Evolutionary conservation across 2,888 invertebrate genomes (phyloP).

Genomic region (Cyaniris semiargus): DNA sequence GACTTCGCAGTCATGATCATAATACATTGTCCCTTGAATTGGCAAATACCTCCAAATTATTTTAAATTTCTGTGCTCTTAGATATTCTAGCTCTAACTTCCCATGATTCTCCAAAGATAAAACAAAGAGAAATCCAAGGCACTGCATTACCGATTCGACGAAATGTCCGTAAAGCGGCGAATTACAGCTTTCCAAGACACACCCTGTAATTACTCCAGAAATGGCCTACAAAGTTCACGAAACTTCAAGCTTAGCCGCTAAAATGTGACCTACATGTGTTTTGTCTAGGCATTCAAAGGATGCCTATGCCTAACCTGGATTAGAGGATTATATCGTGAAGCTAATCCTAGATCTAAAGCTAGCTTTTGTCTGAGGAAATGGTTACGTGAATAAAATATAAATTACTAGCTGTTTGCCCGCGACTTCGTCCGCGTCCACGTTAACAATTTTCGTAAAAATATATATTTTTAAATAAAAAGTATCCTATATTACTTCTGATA

Average conservation of each 20-base stretch:
- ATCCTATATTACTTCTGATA: too few species aligned
- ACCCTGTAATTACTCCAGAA: background rate
- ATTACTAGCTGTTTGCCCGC: too few species aligned
- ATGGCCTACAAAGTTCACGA: background rate
- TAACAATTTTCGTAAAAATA: too few species aligned
- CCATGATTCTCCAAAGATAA: background rate
- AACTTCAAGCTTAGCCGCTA: background rate
- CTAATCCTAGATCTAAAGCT: background rate
- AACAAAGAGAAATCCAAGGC: background rate
- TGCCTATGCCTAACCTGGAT: background rate
- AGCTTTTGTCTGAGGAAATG: background rate
- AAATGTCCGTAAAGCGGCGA: background rate
- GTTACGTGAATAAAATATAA: background rate
- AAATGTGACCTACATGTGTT: background rate
- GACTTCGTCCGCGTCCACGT: too few species aligned
- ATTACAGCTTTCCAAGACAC: background rate
- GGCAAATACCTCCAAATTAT: too few species aligned
- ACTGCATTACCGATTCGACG: background rate
- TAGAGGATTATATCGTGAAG: background rate
- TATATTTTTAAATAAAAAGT: too few species aligned
- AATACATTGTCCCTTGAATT: too few species aligned
- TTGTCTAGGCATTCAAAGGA: constrained; percentile 10
- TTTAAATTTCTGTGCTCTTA: too few species aligned
- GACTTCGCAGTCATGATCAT: too few species aligned
- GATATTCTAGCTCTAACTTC: background rate